Percentiles rank a stretch among this genome's conserved stretches.
Evolutionary conservation across 2,888 invertebrate genomes (phyloP).

Genomic region (Apotomis capreana): DNA sequence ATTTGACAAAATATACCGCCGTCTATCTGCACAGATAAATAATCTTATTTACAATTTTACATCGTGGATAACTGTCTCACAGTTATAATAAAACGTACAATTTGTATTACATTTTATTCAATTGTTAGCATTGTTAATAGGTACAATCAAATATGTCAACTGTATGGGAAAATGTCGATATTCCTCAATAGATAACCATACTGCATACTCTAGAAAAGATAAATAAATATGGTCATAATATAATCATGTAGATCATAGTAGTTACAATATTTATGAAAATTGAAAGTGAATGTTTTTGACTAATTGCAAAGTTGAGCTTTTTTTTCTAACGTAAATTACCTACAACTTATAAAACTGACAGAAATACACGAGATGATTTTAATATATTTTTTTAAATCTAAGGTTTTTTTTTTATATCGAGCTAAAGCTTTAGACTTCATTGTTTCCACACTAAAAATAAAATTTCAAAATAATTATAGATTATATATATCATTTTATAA

Average conservation of each 20-base stretch:
- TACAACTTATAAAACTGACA: too few relatives aligned
- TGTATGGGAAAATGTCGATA: neutral
- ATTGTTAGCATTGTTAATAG: neutral
- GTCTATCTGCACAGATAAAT: slow-evolving; percentile 47
- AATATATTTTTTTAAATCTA: too few relatives aligned
- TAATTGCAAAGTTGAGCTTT: too few relatives aligned
- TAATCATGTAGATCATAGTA: neutral
- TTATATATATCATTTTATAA: too few relatives aligned
- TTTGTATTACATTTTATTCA: slow-evolving; percentile 1
- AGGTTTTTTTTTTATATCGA: too few relatives aligned
- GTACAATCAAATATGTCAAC: slow-evolving; percentile 2
- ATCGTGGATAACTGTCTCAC: slow-evolving; percentile 13
- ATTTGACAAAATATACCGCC: slow-evolving; percentile 61
- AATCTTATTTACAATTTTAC: slow-evolving; percentile 55
- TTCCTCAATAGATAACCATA: slow-evolving; percentile 4
- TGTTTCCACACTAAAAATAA: too few relatives aligned
- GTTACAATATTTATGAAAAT: too few relatives aligned
- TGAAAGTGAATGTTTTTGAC: too few relatives aligned
- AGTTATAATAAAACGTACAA: neutral
- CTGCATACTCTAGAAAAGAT: neutral
- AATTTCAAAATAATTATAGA: too few relatives aligned
- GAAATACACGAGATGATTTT: too few relatives aligned
- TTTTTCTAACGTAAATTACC: too few relatives aligned
- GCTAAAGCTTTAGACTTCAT: too few relatives aligned
- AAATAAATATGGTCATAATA: neutral